Evolutionary conservation across 2,888 invertebrate genomes (phyloP).

Genomic region (Phymatocera aterrima): DNA sequence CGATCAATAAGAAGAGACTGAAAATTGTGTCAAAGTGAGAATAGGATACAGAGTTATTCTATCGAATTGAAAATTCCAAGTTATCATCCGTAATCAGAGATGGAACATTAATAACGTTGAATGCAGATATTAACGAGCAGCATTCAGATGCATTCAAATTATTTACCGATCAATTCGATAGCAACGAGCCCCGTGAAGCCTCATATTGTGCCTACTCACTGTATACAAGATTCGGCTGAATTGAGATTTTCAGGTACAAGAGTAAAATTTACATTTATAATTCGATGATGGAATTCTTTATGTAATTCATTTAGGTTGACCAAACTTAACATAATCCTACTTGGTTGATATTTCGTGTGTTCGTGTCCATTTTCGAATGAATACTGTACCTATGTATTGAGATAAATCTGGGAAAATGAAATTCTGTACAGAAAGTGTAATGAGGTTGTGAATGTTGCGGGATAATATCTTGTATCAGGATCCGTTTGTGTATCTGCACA

Average conservation of each 20-base stretch:
- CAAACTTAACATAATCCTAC: not conserved
- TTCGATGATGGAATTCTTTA: not conserved
- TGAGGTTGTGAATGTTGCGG: not conserved
- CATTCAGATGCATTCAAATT: not conserved
- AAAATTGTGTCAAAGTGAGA: not conserved
- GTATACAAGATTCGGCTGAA: not conserved
- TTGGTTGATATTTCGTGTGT: not conserved
- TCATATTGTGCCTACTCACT: not conserved
- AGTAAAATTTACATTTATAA: not conserved
- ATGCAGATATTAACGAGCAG: slow-evolving; percentile 10
- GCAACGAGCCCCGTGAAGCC: not conserved
- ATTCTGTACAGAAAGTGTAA: too few relatives aligned
- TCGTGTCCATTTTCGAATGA: not conserved
- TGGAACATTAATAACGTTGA: not conserved
- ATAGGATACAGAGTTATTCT: not conserved
- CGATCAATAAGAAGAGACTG: not conserved
- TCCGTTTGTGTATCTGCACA: not conserved
- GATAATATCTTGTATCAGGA: not conserved
- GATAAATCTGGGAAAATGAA: not conserved
- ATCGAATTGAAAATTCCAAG: not conserved
- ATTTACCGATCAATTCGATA: slow-evolving; percentile 4
- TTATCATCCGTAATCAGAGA: slow-evolving; percentile 9
- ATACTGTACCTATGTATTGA: not conserved
- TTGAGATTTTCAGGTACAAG: not conserved
- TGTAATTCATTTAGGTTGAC: not conserved